A percentile compares a stretch with the other conserved stretches of the same genome.
phyloP scores from a whole-genome alignment of 2,888 invertebrate genomes.

The Tolmerus cingulatus region DNA sequence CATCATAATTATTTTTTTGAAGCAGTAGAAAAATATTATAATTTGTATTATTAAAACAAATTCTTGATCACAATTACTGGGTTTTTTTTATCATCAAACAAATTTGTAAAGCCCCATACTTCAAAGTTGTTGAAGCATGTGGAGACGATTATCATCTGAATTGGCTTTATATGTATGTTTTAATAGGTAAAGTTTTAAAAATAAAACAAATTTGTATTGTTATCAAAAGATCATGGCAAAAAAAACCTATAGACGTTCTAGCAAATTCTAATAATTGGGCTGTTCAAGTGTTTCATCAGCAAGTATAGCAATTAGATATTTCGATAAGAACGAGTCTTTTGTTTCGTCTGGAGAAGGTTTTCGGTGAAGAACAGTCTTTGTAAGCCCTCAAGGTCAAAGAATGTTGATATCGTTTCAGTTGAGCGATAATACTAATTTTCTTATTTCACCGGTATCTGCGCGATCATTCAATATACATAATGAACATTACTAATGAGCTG shows the following conservation, averaged over 20 bases:
- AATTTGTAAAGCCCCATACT: not conserved
- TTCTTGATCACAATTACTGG: not conserved
- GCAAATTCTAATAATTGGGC: not conserved
- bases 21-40: no score
- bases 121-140: not conserved
- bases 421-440: not conserved
- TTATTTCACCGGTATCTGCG: not conserved
- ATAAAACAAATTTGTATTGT: not conserved
- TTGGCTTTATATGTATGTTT: not conserved
- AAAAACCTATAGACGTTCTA: not conserved
- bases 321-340: not conserved
- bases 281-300: not conserved
- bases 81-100: not conserved
- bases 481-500: not conserved
- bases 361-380: not conserved
- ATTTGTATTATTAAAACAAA: no score
- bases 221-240: not conserved
- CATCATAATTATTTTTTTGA: not conserved
- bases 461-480: not conserved
- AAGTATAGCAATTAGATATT: not conserved
- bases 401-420: not conserved
- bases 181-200: not conserved
- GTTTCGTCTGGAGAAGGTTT: not conserved
- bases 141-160: not conserved
- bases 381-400: not conserved